A percentile compares a stretch with the other conserved stretches of the same genome.
These are phyloP conservation scores for Martes martes DNA, from an alignment of 2,113 vertebrate genomes.

Conservation along the genomic window DNA sequence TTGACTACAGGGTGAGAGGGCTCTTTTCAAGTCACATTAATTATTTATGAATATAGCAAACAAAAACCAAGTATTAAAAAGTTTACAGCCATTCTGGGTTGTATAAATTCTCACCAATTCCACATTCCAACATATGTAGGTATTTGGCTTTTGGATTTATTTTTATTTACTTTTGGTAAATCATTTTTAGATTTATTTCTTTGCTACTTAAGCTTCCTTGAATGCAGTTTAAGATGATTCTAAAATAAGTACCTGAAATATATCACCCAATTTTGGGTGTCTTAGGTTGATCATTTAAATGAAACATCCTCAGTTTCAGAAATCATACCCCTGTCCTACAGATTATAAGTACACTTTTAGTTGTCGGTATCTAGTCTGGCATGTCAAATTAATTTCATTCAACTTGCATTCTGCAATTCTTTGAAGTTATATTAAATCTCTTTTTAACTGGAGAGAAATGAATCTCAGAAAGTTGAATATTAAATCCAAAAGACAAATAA, in stretches of 20 bases:
- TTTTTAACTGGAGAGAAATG: constrained; percentile 21
- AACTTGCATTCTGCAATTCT: constrained; percentile 38
- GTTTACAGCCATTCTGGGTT: constrained; percentile 48
- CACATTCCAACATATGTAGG: neutral
- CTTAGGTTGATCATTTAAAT: neutral
- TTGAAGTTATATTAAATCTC: neutral
- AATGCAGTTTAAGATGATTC: constrained; percentile 23
- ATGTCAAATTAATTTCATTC: neutral
- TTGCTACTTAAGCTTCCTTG: neutral
- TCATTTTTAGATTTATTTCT: neutral
- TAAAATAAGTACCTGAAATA: constrained; percentile 8
- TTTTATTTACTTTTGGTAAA: constrained; percentile 23
- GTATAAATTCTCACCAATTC: constrained; percentile 40
- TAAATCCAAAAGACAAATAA: constrained; percentile 76
- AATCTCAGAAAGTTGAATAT: neutral
- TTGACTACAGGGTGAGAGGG: constrained; percentile 68
- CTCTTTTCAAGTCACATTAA: constrained; percentile 45
- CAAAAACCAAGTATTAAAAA: constrained; percentile 43
- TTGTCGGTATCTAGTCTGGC: neutral
- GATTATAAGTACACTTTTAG: neutral
- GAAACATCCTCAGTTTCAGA: neutral
- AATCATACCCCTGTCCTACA: neutral
- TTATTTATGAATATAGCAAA: constrained; percentile 31
- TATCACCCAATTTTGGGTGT: constrained; percentile 14
- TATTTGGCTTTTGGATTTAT: constrained; percentile 75